Base-by-base conservation (phyloP, 2,888 invertebrate species). In the Dryomyza anilis region DNA sequence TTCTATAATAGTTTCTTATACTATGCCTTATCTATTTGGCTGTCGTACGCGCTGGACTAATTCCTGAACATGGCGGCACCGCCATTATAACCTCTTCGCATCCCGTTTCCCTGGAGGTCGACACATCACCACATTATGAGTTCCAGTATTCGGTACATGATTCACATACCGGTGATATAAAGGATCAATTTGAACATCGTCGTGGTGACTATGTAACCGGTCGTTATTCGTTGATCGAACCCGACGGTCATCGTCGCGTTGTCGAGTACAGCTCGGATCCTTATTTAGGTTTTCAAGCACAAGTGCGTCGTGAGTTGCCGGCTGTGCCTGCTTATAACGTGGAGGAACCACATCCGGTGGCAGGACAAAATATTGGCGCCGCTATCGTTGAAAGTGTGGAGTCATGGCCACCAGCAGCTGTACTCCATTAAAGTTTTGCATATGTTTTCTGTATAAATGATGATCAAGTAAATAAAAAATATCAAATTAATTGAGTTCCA, bases 121-220 rank as follows among this genome's bases (percentile, higher is more conserved):
- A 74, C 19, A 73, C 73, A 53, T 80, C 80, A 33, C 78, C 82
- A 19, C 78, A 81, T 21, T 83, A 83, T 53, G 82, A 82, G 67
- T 83, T 83, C 66, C 81, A 79, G 33, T 83, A 83, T 56, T 76
- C 79, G 3, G 83, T 83, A 2, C 82, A 83, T 59, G 83, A 83
- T 50, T 74, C 75, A n/a, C 80, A 80, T 39, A 83, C 83, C 10
- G 83, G 83, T 14, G 83, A 83, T 69, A 75, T 83, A 0, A 83
- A 83, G 72, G 81, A 81, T 72, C 83, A 83, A 67, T 81, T 81
- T 30, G 83, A 83, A 73, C 78, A 81, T 64, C 80, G 83, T 55
- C 77, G 80, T 27, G 83, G 83, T 10, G 81, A 81, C 65, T 78
- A 80, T 61, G 83, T 83, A 1, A 76, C 81, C 16, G 83, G 83